Conservation (phyloP, 2,888 invertebrate species). For the Drosophila robusta region DNA sequence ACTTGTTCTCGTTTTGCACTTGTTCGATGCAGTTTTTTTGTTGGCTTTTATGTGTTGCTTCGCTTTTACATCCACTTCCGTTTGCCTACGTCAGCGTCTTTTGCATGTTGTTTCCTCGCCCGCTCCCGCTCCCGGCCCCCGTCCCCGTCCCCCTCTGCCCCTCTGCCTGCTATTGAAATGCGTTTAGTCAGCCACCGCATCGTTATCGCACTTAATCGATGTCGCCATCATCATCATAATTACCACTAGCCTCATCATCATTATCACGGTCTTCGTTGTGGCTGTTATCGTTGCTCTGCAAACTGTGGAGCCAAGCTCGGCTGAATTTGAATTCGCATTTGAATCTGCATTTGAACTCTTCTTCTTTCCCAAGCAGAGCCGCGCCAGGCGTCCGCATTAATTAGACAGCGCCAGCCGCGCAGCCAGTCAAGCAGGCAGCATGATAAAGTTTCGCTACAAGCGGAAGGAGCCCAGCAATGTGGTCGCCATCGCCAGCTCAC, state of each 20-base stretch:
- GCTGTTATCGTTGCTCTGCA: slow-evolving; percentile 20
- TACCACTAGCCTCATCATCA: background rate
- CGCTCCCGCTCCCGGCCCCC: too few species aligned
- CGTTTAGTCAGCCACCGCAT: slow-evolving; percentile 35
- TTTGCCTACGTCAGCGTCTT: slow-evolving; percentile 43
- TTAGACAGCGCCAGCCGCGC: background rate
- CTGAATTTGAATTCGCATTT: background rate
- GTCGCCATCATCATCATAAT: slow-evolving; percentile 14
- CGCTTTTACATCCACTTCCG: slow-evolving; percentile 58
- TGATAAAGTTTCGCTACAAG: slow-evolving; percentile 89
- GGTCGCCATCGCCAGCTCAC: slow-evolving; percentile 51
- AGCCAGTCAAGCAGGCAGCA: slow-evolving; percentile 63
- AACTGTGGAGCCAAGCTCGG: slow-evolving; percentile 1
- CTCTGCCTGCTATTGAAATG: background rate
- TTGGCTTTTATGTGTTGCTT: slow-evolving; percentile 7
- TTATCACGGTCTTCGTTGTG: background rate
- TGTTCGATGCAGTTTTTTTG: background rate
- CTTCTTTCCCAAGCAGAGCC: slow-evolving; percentile 6
- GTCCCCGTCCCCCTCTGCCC: too few species aligned
- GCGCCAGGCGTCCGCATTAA: background rate
- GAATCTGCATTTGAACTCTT: slow-evolving; percentile 1
- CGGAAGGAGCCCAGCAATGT: slow-evolving; percentile 86
- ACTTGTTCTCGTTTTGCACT: slow-evolving; percentile 1
- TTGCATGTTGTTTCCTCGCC: background rate
- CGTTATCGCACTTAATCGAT: slow-evolving; percentile 20